Base-by-base conservation (phyloP, 2,797 vertebrate genomes). In the Phaenicophaeus curvirostris region DNA sequence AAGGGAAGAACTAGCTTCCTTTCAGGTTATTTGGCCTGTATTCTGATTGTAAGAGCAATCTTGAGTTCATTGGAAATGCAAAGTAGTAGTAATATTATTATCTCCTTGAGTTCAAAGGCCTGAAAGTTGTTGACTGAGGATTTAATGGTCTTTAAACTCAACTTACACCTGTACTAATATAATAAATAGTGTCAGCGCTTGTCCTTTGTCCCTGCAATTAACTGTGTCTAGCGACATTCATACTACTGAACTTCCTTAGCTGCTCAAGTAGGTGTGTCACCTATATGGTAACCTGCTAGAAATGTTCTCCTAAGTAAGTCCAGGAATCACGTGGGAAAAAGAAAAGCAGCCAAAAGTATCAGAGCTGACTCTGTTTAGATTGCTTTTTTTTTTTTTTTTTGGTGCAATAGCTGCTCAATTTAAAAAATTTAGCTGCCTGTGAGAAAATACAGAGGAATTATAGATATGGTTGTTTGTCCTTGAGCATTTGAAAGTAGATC, bases 391-490 rank as follows among this genome's bases (percentile, higher is more conserved):
- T 53, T 16, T 31, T 14, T 18, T 35, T 25, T n/a, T n/a, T n/a
- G 31, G 6, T 73, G 6, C 27, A 53, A 37, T 6, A 51, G 13
- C 20, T 72, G 6, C 18, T 58, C 58, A 54, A 35, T 46, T 69
- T 54, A 4, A 9, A 62, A 89, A 4, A 46, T 20, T 8, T 31
- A 82, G 69, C 17, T 4, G 1, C 13, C 27, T 37, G 8, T 41
- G 16, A 73, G 28, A 90, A 81, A 93, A 89, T 54, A 6, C 11
- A 10, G 5, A 37, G 19, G 6, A 8, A 19, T 75, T 86, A 58
- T 30, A 31, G 5, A 44, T 8, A 25, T 0, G 0, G 15, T 25
- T 82, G 2, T 7, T 24, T 74, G 21, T 48, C 46, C 46, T 23
- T 48, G 27, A 53, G 27, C 51, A 53, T 53, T 16, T 53, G 2